A percentile compares a stretch with the other conserved stretches of the same genome.
These are phyloP conservation scores for Megaustenia siamemsis DNA, from an alignment of 2,888 invertebrate genomes.

Conservation along the genomic window DNA sequence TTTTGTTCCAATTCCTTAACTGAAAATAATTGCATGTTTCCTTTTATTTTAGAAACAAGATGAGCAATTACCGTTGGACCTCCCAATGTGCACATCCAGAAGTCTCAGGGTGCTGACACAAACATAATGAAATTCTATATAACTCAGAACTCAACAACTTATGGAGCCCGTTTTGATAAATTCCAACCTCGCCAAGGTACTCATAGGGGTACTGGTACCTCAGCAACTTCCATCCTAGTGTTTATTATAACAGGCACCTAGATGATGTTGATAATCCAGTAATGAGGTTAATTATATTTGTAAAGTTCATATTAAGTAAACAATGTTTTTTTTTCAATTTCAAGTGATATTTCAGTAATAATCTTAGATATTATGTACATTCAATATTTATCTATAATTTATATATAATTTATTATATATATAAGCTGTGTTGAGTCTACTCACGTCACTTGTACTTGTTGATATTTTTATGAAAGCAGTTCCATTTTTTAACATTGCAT, in stretches of 20 bases:
- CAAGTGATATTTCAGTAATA: too few species aligned
- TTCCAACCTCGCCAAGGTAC: slow-evolving; percentile 76
- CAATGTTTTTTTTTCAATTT: too few species aligned
- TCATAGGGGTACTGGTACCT: slow-evolving; percentile 79
- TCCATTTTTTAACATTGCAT: too few species aligned
- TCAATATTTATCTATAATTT: too few species aligned
- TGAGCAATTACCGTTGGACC: slow-evolving; percentile 76
- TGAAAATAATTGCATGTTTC: too few species aligned
- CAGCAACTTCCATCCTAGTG: slow-evolving; percentile 78
- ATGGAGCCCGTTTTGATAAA: slow-evolving; percentile 76
- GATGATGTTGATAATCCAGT: slow-evolving; percentile 79
- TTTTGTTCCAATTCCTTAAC: too few species aligned
- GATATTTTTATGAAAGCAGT: too few species aligned
- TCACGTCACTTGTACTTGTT: too few species aligned
- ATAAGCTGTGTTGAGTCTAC: too few species aligned
- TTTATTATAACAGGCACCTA: slow-evolving; percentile 77
- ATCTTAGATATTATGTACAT: too few species aligned
- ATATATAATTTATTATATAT: too few species aligned
- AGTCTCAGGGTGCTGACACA: slow-evolving; percentile 78
- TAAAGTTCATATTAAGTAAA: too few species aligned
- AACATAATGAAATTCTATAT: slow-evolving; percentile 80
- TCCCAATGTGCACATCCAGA: slow-evolving; percentile 74
- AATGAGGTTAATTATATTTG: slow-evolving; percentile 77
- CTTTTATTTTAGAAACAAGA: slow-evolving; percentile 53
- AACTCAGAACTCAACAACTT: slow-evolving; percentile 77